Evolutionary conservation across 2,888 invertebrate genomes (phyloP), one percentile per base, ranked within the genome.

Genomic region (Mylabris sibirica): DNA sequence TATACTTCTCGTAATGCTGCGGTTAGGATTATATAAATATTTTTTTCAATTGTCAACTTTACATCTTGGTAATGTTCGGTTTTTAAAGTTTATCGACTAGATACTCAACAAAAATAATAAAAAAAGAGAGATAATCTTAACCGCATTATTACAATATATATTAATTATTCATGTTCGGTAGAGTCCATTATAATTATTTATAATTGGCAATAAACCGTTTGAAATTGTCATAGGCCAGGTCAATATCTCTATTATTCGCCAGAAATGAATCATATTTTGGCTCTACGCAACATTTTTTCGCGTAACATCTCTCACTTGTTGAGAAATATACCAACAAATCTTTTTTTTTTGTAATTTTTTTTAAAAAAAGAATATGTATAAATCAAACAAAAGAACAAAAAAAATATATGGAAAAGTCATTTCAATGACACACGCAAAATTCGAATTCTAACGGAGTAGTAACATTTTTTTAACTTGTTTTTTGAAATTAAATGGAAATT

Each of bases 401-500:
- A 53, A 24, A 53, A 53, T 4, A 9, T 14, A 22, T 53, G 53
- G 22, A 53, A 53, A 53, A 53, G 53, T 53, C 53, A 53, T 53
- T 53, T 53, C 53, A 53, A 53, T 53, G 53, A 53, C 53, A 24
- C 22, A 53, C 53, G 53, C 53, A 53, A 53, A 53, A 53, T 53
- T 53, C 53, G 53, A 53, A 53, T 24, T 53, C 24, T 53, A 53
- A 53, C 22, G 53, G 22, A 53, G 53, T 20, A 53, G 22, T 24
- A 53, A 24, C 24, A 24, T 53, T 53, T 53, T 53, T 53, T 53
- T 24, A 53, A 22, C 12, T 53, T 24, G 22, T 53, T 53, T 20
- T 49, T 49, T 22, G 12, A 24, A 53, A 75, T 75, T 76, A 73
- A 77, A 76, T 75, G 77, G 77, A 78, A 75, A 77, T 76, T 70